A percentile compares a stretch with the other conserved stretches of the same genome.
These are phyloP conservation scores for Bombyx mandarina DNA, from an alignment of 1,140 invertebrate species.

Conservation along the genomic window DNA sequence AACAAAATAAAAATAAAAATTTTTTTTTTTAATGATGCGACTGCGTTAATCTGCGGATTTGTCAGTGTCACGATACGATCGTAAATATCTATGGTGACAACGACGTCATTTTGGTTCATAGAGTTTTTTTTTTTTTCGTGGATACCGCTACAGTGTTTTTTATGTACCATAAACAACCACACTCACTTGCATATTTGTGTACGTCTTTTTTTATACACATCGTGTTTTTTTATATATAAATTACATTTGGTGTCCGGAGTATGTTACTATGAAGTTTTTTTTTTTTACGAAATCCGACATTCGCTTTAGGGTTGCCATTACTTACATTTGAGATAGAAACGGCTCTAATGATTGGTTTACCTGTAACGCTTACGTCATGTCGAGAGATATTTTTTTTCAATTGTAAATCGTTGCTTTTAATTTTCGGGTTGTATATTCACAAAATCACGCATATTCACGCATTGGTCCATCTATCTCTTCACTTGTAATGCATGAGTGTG, in stretches of 20 bases:
- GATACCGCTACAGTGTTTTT: slow-evolving; percentile 56
- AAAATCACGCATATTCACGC: slow-evolving; percentile 11
- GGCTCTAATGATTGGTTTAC: slow-evolving; percentile 71
- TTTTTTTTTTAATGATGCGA: too few relatives aligned
- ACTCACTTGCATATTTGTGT: slow-evolving; percentile 68
- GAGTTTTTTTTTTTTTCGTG: slow-evolving; percentile 3
- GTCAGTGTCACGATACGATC: slow-evolving; percentile 34
- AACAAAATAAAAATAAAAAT: too few relatives aligned
- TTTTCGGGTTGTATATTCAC: slow-evolving; percentile 48
- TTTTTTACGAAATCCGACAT: slow-evolving; percentile 52
- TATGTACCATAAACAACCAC: slow-evolving; percentile 49
- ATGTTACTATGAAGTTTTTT: slow-evolving; percentile 9
- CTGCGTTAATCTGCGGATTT: slow-evolving; percentile 5
- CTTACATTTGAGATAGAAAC: slow-evolving; percentile 22
- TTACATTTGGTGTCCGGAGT: slow-evolving; percentile 17
- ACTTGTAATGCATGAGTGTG: slow-evolving; percentile 63
- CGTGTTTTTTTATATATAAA: slow-evolving; percentile 21
- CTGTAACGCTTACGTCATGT: slow-evolving; percentile 42
- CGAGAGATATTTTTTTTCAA: slow-evolving; percentile 23
- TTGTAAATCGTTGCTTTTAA: slow-evolving; percentile 31
- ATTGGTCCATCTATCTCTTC: slow-evolving; percentile 7
- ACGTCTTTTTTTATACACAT: slow-evolving; percentile 20
- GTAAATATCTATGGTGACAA: slow-evolving; percentile 47
- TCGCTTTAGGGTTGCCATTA: slow-evolving; percentile 62
- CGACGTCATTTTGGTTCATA: slow-evolving; percentile 1